A percentile compares a stretch with the other conserved stretches of the same genome.
Conservation (phyloP, 2,888 invertebrate species). For the Hirudinaria manillensis region DNA sequence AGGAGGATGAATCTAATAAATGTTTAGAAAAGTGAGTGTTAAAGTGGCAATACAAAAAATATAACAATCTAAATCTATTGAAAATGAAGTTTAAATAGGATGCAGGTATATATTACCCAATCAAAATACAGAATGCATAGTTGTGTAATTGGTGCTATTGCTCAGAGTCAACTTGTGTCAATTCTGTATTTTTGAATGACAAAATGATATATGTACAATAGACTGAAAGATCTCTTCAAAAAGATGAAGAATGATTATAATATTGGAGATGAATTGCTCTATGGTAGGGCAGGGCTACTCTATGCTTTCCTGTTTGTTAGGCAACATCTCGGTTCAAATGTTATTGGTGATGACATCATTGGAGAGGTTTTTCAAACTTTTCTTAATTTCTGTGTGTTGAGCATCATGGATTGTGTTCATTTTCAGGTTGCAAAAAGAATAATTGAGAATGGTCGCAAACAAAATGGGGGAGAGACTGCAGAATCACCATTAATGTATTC, state of each 20-base stretch:
- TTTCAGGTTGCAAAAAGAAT: constrained; percentile 61
- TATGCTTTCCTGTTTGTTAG: constrained; percentile 72
- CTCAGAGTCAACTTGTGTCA: too few relatives aligned
- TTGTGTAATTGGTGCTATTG: too few relatives aligned
- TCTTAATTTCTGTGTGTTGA: background rate
- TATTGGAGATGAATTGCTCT: constrained; percentile 74
- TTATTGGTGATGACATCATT: background rate
- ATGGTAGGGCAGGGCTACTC: constrained; percentile 77
- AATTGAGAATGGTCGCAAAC: constrained; percentile 59
- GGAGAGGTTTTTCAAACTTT: background rate
- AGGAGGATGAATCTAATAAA: constrained; percentile 54
- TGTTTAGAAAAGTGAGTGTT: constrained; percentile 37
- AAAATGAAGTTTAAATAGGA: too few relatives aligned
- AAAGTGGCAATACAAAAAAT: background rate
- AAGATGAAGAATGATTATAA: constrained; percentile 57
- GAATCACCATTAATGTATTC: constrained; percentile 67
- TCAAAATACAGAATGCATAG: too few relatives aligned
- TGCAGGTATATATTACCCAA: too few relatives aligned
- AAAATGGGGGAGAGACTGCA: background rate
- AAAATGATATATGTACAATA: constrained; percentile 45
- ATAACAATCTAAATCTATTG: too few relatives aligned
- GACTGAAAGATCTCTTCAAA: constrained; percentile 60
- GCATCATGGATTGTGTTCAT: background rate
- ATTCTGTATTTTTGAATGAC: too few relatives aligned
- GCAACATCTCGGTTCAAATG: constrained; percentile 61